Base-by-base conservation (phyloP, 1,140 invertebrate species). In the Venustaconcha ellipsiformis region DNA sequence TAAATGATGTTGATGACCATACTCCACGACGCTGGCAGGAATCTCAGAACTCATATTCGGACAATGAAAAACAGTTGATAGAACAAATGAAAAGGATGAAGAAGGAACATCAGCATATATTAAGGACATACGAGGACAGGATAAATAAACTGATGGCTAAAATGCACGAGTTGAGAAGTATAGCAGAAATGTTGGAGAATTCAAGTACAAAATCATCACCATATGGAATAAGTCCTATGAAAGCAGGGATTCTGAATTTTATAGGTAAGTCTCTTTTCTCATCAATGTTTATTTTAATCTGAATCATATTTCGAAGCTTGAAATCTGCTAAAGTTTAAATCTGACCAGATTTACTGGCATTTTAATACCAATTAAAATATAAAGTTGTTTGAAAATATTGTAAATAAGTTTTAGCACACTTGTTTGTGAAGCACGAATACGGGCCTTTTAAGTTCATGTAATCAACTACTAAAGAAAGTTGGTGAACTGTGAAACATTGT, bases 1-100 rank as follows among this genome's bases (percentile, higher is more conserved):
- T 20, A 66, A 74, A 70, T 68, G 77, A 75, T 37, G 60, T 74
- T 18, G 78, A 78, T 14, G 74, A 66, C 57, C 67, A 62, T 30
- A 60, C 69, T 56, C 64, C 74, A 55, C 23, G 63, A 14, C 72
- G 80, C 37, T 68, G 79, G 63, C 83, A 80, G 76, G 82, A 83
- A 55, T 76, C 78, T 57, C 80, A 78, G 37, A 82, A 83, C 70
- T 85, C 84, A 14, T 88, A 83, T 70, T 89, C 88, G 14, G 88
- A 89, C 76, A 88, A 88, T 70, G 88, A 89, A 71, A 89, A 88
- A 80, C 86, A 88, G 72, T 80, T 89, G n/a, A 84, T 89, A 65
- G 88, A 89, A 73, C 85, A 88, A 76, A 88, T 89, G 85, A 85
- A 86, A 62, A 71, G 84, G 48, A 88, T 88, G 86, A 87, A 88